These are phyloP conservation scores for Tethya wilhelma DNA, from an alignment of 37 sponge, comb jelly and placozoan genomes.

Conservation along the genomic window DNA sequence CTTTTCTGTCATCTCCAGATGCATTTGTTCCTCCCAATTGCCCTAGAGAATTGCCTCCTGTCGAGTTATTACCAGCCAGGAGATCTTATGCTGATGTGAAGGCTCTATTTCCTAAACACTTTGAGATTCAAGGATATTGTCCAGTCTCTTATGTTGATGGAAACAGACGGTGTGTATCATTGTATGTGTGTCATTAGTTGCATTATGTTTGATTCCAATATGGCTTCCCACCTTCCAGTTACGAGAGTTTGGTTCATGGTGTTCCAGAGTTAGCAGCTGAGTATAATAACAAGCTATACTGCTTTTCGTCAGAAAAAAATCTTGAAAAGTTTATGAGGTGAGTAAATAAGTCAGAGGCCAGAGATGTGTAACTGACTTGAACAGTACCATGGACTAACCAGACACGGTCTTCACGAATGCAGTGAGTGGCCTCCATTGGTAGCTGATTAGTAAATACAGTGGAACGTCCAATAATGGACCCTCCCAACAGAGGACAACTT, in stretches of 20 bases:
- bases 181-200: background rate
- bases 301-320: constrained; percentile 67
- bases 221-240: constrained; percentile 44
- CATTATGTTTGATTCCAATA: background rate
- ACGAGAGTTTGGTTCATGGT: constrained; percentile 87
- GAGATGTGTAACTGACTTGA: background rate
- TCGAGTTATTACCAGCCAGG: constrained; percentile 51
- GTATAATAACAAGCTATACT: constrained; percentile 82
- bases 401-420: no score
- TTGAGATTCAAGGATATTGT: constrained; percentile 89
- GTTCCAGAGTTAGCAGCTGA: constrained; percentile 63
- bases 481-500: no score
- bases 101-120: constrained; percentile 85
- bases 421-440: no score
- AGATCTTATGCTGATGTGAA: constrained; percentile 77
- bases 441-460: no score
- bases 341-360: background rate
- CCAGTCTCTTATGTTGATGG: constrained; percentile 94
- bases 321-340: constrained; percentile 87
- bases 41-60: constrained; percentile 62
- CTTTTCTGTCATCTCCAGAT: constrained; percentile 77
- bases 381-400: no score
- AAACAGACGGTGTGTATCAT: constrained; percentile 60
- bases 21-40: constrained; percentile 65
- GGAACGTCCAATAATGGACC: no score